Percentiles rank a stretch among this genome's conserved stretches.
Conservation (phyloP, 2,113 vertebrate species). For the Colius striatus region DNA sequence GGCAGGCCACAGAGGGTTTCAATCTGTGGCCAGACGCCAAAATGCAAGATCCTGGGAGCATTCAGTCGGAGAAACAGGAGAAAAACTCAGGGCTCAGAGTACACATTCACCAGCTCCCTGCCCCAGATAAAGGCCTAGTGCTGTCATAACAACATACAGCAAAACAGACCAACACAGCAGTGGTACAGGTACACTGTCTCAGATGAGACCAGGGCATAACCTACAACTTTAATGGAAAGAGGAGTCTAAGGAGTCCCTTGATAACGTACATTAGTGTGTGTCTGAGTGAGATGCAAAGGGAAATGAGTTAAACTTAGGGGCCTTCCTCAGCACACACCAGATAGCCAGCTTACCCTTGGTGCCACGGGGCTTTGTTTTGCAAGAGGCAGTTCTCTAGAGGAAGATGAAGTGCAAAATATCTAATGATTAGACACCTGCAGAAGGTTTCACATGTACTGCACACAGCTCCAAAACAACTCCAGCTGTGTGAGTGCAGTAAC, state of each 20-base stretch:
- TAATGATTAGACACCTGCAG: background rate
- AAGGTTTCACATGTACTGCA: background rate
- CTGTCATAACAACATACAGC: background rate
- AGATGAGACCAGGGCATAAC: background rate
- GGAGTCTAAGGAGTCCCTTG: background rate
- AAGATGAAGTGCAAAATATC: background rate
- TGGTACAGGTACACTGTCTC: rapidly evolving
- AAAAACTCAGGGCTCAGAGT: background rate
- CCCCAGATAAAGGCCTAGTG: background rate
- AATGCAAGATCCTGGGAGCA: background rate
- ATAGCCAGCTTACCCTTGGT: rapidly evolving
- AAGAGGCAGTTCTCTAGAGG: background rate
- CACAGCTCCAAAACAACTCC: background rate
- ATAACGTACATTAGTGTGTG: background rate
- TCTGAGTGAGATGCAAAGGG: background rate
- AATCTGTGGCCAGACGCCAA: background rate
- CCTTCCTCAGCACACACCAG: background rate
- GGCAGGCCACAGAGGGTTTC: background rate
- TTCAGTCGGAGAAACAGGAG: background rate
- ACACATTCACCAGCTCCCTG: background rate
- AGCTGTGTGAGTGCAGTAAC: background rate
- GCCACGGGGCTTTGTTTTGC: background rate
- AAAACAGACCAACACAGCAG: background rate
- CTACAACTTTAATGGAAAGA: background rate
- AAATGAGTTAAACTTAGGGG: rapidly evolving